Percentiles rank a stretch among this genome's conserved stretches.
These are phyloP conservation scores for Hemaris fuciformis DNA, from an alignment of 2,888 invertebrate genomes.

Conservation along the genomic window DNA sequence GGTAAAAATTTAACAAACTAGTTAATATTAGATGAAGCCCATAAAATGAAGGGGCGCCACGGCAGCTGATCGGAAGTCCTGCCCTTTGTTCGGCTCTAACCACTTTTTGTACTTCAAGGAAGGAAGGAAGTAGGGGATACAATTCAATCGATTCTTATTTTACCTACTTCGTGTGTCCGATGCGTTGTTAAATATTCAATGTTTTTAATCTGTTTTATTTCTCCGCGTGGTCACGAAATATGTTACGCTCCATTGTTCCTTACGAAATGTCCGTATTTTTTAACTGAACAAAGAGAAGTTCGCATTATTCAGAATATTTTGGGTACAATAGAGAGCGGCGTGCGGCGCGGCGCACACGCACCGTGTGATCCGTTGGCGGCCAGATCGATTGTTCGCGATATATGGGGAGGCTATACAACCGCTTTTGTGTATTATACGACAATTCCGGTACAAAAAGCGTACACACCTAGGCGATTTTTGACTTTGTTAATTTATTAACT, in stretches of 20 bases:
- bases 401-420: slow-evolving; percentile 62
- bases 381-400: slow-evolving; percentile 72
- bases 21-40: slow-evolving; percentile 76
- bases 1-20: slow-evolving; percentile 43
- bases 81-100: slow-evolving; percentile 73
- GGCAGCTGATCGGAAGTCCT: slow-evolving; percentile 82
- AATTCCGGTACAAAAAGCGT: slow-evolving; percentile 54
- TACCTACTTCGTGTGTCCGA: slow-evolving; percentile 16
- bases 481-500: slow-evolving; percentile 56
- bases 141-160: slow-evolving; percentile 33
- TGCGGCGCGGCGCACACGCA: slow-evolving; percentile 69
- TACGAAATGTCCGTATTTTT: slow-evolving; percentile 71
- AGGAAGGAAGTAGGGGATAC: slow-evolving; percentile 60
- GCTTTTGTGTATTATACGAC: slow-evolving; percentile 63
- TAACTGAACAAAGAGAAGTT: slow-evolving; percentile 66
- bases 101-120: slow-evolving; percentile 58
- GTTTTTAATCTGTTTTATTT: slow-evolving; percentile 26
- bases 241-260: slow-evolving; percentile 60
- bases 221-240: slow-evolving; percentile 21
- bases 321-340: slow-evolving; percentile 60
- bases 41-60: slow-evolving; percentile 65
- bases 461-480: slow-evolving; percentile 64
- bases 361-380: slow-evolving; percentile 67
- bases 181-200: not conserved
- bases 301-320: slow-evolving; percentile 72